Evolutionary conservation across 2,113 vertebrate species (phyloP), one percentile per base, ranked within the genome.

Genomic region (Bujurquina vittata): DNA sequence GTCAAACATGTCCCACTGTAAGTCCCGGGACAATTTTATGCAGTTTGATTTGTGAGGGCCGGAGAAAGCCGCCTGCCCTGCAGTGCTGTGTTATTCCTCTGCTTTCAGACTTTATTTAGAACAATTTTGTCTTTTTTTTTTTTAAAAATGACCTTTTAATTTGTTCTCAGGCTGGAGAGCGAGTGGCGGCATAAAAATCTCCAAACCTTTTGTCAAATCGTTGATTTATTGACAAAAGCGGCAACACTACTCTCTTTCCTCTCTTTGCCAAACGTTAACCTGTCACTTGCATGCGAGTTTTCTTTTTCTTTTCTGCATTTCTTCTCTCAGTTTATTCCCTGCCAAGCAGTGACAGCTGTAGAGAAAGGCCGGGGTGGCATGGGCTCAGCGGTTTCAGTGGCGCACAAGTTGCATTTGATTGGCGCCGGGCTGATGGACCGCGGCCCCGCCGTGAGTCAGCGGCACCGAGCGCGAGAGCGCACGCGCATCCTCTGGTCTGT

Each of bases 81-180:
- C 15, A 35, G 65, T 43, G 58, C 55, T 0, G 56, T 95, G 93
- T 94, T 96, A 95, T 94, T 93, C 93, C 95, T 95, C 90, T 93
- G 79, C 83, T 87, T 83, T 90, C 90, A 85, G 86, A 89, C 43
- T 84, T 77, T 84, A 81, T 92, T 90, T 88, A 84, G 77, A 81
- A 31, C 29, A 31, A 67, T 22, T 86, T 79, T 56, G 15, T 35
- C 1, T 5, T 22, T 49, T 49, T 37, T 29, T 31, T 22, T 49
- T 49, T 26, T 29, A n/a, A 2, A 55, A 63, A 72, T 60, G 84
- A 79, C 46, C 37, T 85, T 79, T 88, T 80, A 83, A 83, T 91
- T 88, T 90, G 77, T 80, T 91, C 79, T 69, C 43, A 79, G 69
- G 49, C 18, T 20, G 54, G 8, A 82, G 67, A 56, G 57, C 57